phyloP scores from a whole-genome alignment of 2,113 vertebrate genomes.

The Himantopus leucocephalus region DNA sequence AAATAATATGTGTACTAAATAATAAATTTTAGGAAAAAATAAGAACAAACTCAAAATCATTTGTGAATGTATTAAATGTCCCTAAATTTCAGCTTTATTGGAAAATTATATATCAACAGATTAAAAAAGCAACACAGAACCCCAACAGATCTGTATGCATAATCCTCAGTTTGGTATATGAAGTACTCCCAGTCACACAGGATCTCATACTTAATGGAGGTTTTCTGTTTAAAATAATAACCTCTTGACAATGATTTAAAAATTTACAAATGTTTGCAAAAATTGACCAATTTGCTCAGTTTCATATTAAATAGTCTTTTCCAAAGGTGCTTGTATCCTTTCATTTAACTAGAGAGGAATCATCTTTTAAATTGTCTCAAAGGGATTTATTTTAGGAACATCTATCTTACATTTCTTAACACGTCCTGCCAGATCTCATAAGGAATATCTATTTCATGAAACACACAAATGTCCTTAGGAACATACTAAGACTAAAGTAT shows the following conservation, averaged over 20 bases:
- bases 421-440: not conserved
- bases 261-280: not conserved
- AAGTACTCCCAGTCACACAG: not conserved
- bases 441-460: not conserved
- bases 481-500: not conserved
- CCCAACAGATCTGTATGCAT: not conserved
- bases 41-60: not conserved
- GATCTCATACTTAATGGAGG: not conserved
- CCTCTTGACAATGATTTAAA: not conserved
- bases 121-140: not conserved
- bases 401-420: not conserved
- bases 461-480: not conserved
- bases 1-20: not conserved
- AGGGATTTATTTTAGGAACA: not conserved
- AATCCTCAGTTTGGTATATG: not conserved
- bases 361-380: not conserved
- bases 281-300: accelerated
- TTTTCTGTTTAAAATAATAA: not conserved
- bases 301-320: not conserved
- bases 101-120: not conserved
- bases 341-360: not conserved
- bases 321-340: not conserved
- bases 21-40: not conserved
- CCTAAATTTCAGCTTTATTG: not conserved
- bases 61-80: not conserved